Conservation (phyloP, 2,113 vertebrate species). For the Seriola aureovittata region DNA sequence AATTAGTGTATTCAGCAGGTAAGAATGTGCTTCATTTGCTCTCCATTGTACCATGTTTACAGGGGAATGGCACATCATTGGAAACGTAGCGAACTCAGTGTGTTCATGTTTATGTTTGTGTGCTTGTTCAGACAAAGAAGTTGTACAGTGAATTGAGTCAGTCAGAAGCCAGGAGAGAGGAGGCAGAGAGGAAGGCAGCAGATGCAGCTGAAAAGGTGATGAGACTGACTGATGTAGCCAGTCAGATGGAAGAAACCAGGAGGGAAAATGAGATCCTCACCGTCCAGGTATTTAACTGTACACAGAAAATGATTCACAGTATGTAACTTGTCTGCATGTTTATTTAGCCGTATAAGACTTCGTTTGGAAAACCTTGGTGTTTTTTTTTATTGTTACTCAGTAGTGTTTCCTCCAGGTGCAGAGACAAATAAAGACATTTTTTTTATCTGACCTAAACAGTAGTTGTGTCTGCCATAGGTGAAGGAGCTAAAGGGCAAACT, state of each 20-base stretch:
- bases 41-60: neutral
- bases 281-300: constrained; percentile 62
- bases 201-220: constrained; percentile 51
- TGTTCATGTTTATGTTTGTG: constrained; percentile 10
- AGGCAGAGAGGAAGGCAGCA: constrained; percentile 61
- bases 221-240: constrained; percentile 50
- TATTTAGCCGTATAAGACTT: neutral
- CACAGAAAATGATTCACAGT: neutral
- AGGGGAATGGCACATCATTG: neutral
- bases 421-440: neutral
- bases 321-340: neutral
- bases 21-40: neutral
- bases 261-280: constrained; percentile 62
- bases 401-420: neutral
- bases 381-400: neutral
- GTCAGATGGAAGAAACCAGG: constrained; percentile 63
- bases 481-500: constrained; percentile 67
- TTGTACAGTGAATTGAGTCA: constrained; percentile 80
- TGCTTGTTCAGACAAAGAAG: constrained; percentile 73
- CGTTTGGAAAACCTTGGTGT: neutral
- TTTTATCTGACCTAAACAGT: constrained; percentile 6
- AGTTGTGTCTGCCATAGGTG: constrained; percentile 62
- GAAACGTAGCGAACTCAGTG: neutral
- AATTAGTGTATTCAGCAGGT: neutral
- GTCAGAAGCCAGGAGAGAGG: constrained; percentile 74